Base-by-base conservation (phyloP, 2,113 vertebrate genomes). In the Thunnus thynnus region DNA sequence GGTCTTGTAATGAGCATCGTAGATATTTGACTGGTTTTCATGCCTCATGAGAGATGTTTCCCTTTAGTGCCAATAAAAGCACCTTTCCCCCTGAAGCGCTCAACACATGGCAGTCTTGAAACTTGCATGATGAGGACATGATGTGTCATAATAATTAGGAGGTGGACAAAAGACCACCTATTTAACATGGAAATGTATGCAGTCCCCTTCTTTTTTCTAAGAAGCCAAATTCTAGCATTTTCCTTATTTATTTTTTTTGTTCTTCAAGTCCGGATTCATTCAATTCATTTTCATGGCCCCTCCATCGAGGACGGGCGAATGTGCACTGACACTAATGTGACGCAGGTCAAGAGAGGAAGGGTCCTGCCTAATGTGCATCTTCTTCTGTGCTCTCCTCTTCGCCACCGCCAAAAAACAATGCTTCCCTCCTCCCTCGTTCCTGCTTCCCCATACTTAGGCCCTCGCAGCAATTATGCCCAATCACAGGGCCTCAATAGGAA, bases 381-480 rank as follows among this genome's bases (percentile, higher is more conserved):
- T 95, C 95, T 94, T 95, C 95, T 93, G 95, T 93, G 95, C 94
- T 95, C 93, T 94, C 92, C 95, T 96, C 95, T 95, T 71, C 11
- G 36, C 67, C 22, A 93, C 96, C 96, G 95, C 95, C 69, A 55
- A 73, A 89, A 97, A 97, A 98, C 97, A 98, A 98, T 97, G 95
- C 94, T 91, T 95, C 96, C 96, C 96, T 96, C 96, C 97, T 94
- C 95, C 96, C 96, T 95, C 93, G 86, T 95, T 95, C 95, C 93
- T 90, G 91, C 95, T 96, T 95, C 96, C 89, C 85, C 87, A 56
- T 92, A 97, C 97, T 98, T 97, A 97, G 97, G 96, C 96, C 96
- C 97, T 97, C 94, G 93, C 96, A 95, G 97, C 97, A 98, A 98
- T 99, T 99, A 98, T 96, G 96, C 97, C 97, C 97, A 99, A 98